These are phyloP conservation scores for Cyrtonyx montezumae DNA, from an alignment of 2,113 vertebrate species.

Conservation along the genomic window DNA sequence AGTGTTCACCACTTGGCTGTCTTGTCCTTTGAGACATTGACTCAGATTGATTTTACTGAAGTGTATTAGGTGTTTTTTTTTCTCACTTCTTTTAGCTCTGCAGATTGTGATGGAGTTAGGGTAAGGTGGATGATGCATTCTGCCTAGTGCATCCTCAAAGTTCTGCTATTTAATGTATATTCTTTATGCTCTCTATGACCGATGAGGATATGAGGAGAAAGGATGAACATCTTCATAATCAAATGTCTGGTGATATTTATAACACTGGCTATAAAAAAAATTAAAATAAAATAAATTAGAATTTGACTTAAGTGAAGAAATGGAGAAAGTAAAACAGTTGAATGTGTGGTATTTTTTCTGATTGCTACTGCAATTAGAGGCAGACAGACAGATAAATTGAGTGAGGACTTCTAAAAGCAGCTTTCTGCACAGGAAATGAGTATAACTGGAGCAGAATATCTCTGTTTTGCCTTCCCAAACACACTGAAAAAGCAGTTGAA, in stretches of 20 bases:
- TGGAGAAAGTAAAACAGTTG: neutral
- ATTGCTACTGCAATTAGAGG: neutral
- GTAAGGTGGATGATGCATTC: neutral
- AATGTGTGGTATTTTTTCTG: neutral
- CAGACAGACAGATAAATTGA: neutral
- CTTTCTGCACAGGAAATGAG: neutral
- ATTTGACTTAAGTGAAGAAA: neutral
- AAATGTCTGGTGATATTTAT: neutral
- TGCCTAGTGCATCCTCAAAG: neutral
- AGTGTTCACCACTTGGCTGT: neutral
- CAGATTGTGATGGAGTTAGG: neutral
- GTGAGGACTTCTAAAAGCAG: neutral
- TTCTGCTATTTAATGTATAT: neutral
- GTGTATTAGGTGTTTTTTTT: neutral
- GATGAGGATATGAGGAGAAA: neutral
- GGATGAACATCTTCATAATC: neutral
- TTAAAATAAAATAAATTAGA: neutral
- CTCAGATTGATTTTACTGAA: constrained; percentile 11
- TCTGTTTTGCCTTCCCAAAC: neutral
- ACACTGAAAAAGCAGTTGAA: neutral
- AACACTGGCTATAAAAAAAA: neutral
- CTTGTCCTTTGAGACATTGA: neutral
- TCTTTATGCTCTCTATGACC: neutral
- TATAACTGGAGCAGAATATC: neutral
- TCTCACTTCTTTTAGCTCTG: neutral